A percentile compares a stretch with the other conserved stretches of the same genome.
These are phyloP conservation scores for Philereme vetulata DNA, from an alignment of 2,888 invertebrate genomes.

Conservation along the genomic window DNA sequence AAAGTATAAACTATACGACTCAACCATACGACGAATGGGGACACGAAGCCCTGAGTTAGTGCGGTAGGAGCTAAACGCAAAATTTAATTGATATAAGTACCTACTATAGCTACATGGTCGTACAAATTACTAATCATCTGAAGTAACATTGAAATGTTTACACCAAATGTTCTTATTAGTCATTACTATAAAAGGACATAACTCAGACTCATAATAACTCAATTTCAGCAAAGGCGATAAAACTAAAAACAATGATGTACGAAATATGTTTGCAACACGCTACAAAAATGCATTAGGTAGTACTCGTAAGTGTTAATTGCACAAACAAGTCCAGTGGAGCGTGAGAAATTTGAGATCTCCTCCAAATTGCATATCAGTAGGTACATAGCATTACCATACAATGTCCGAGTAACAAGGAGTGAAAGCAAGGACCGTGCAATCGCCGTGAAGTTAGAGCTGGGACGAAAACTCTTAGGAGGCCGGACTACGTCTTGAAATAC, in stretches of 20 bases:
- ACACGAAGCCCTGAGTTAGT: too few relatives aligned
- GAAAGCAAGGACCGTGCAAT: conserved; percentile 54
- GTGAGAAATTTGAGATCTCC: conserved; percentile 62
- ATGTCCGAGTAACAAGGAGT: conserved; percentile 61
- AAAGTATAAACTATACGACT: too few relatives aligned
- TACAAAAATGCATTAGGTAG: conserved; percentile 44
- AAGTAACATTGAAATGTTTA: not conserved
- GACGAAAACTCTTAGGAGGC: not conserved
- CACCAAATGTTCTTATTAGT: conserved; percentile 1
- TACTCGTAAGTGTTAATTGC: conserved; percentile 55
- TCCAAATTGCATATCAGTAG: conserved; percentile 53
- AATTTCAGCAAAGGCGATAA: conserved; percentile 16
- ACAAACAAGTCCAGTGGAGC: conserved; percentile 56
- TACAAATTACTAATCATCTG: not conserved
- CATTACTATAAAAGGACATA: conserved; percentile 12
- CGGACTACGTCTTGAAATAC: not conserved
- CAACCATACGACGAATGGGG: too few relatives aligned
- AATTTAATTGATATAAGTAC: too few relatives aligned
- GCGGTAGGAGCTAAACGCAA: too few relatives aligned
- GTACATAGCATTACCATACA: conserved; percentile 58
- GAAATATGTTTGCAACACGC: conserved; percentile 41
- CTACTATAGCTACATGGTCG: too few relatives aligned
- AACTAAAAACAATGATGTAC: conserved; percentile 44
- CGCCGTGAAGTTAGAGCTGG: conserved; percentile 3
- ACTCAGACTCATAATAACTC: not conserved